Conservation (phyloP, 2,113 vertebrate genomes). For the Litocranius walleri region DNA sequence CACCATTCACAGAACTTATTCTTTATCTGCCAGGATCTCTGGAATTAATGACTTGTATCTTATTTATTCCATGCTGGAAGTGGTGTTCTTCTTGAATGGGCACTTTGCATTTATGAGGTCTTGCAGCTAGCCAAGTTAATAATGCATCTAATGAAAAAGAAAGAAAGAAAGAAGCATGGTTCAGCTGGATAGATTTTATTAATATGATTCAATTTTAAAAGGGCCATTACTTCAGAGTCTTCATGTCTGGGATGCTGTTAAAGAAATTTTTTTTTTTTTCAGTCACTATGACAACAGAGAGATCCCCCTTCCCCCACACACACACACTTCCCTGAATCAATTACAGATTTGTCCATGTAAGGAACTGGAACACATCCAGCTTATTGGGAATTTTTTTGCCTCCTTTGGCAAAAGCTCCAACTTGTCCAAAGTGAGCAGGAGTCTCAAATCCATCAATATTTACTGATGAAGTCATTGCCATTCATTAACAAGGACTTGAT, state of each 20-base stretch:
- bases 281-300: slow-evolving; percentile 56
- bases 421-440: not conserved
- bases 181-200: slow-evolving; percentile 37
- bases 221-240: slow-evolving; percentile 65
- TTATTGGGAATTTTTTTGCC: not conserved
- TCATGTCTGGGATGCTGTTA: slow-evolving; percentile 57
- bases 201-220: slow-evolving; percentile 63
- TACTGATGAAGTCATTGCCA: not conserved
- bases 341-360: slow-evolving; percentile 24
- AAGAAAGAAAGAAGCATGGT: slow-evolving; percentile 2
- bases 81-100: not conserved
- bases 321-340: not conserved
- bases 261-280: not conserved
- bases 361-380: not conserved
- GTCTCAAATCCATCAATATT: slow-evolving; percentile 37
- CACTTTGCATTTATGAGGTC: slow-evolving; percentile 43
- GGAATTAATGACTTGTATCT: not conserved
- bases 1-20: not conserved
- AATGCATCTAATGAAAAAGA: slow-evolving; percentile 39
- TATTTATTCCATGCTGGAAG: not conserved
- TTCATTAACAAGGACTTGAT: slow-evolving; percentile 48
- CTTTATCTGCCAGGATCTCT: not conserved
- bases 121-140: slow-evolving; percentile 35
- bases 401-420: slow-evolving; percentile 26
- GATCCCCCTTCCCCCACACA: not conserved